Evolutionary conservation across 2,888 invertebrate species (phyloP), one percentile per base, ranked within the genome.

Genomic region (Cremastinae sp.): DNA sequence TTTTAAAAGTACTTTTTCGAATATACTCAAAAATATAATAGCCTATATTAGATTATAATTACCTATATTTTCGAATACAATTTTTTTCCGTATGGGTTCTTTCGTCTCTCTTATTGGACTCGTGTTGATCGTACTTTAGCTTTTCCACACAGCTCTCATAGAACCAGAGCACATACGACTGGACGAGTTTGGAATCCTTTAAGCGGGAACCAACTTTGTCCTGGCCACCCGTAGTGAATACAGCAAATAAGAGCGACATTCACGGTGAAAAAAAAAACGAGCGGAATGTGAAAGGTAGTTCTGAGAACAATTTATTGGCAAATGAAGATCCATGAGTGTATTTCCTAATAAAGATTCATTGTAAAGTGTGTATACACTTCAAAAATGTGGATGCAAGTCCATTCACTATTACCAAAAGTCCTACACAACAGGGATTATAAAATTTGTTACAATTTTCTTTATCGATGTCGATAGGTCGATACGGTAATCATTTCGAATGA

Each of bases 151-250:
- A 12, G 43, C 16, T 59, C 45, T 59, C 41, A 59, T 59, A 59
- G 51, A 76, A 66, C 45, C 51, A 22, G 39, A 70, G 58, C 64
- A 62, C 62, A 69, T 45, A 61, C 78, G 78, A 80, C 77, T 74
- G 75, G 77, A 80, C 75, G 74, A 66, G 78, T 51, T 62, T 41
- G 66, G 78, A 76, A 79, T 75, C 64, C 59, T 65, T 51, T 66
- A 69, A 53, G 55, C 20, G 53, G 39, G 43, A 71, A 66, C 22
- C 55, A 18, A 18, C 56, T 37, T 20, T n/a, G 20, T 9, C 45
- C n/a, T 1, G 37, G 12, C 28, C 53, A 28, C 10, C 18, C 7
- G 10, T 10, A 49, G 49, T 7, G 7, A 45, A 14, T 45, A 28
- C 41, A 41, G 41, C 41, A 41, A 41, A 41, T n/a, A 41, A 41